phyloP scores from a whole-genome alignment of 2,797 vertebrate genomes.

The Lophotriccus pileatus region DNA sequence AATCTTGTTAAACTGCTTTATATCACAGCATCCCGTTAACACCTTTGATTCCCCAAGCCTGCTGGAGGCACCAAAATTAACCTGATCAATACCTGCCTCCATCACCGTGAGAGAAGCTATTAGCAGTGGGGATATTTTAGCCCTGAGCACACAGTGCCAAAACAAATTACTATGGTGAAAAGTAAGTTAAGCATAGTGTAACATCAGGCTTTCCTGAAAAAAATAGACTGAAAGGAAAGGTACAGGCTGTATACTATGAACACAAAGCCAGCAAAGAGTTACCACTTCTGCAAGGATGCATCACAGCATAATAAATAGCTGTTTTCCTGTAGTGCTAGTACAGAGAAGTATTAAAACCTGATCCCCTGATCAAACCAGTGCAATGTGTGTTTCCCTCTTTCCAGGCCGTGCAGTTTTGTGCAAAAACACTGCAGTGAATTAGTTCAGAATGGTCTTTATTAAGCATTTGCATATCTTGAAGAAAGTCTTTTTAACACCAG shows the following conservation, averaged over 20 bases:
- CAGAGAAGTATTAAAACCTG: not conserved
- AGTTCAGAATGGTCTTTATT: not conserved
- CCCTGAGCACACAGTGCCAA: not conserved
- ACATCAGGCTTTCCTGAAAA: not conserved
- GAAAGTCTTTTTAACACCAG: not conserved
- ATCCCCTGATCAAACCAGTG: not conserved
- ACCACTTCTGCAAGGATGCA: not conserved
- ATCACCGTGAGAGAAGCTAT: not conserved
- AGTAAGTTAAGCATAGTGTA: not conserved
- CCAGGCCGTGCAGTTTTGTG: not conserved
- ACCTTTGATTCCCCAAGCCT: not conserved
- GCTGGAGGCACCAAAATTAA: not conserved
- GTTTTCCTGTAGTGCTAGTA: not conserved
- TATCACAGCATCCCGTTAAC: not conserved
- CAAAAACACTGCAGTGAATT: not conserved
- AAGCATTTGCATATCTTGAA: not conserved
- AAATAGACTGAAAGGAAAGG: not conserved
- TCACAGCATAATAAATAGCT: not conserved
- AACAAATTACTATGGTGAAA: not conserved
- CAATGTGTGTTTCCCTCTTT: not conserved
- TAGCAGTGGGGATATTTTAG: not conserved
- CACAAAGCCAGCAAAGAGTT: not conserved
- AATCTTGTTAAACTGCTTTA: not conserved
- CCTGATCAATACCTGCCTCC: not conserved
- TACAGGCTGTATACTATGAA: not conserved